A percentile compares a stretch with the other conserved stretches of the same genome.
phyloP scores from a whole-genome alignment of 2,113 vertebrate species.

The Pteruthius melanotis region DNA sequence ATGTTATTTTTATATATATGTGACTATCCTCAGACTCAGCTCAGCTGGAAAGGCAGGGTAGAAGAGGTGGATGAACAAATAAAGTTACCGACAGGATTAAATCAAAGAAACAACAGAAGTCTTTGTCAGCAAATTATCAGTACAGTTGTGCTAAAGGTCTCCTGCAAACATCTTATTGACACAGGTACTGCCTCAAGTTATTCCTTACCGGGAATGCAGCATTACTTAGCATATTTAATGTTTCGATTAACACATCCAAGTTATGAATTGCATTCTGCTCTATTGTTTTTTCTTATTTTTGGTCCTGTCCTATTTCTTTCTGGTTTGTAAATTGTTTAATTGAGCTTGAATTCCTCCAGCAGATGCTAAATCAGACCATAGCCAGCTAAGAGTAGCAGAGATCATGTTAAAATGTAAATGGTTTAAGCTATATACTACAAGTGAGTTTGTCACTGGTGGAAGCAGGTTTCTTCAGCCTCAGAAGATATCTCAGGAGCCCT shows the following conservation, averaged over 20 bases:
- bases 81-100: neutral
- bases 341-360: neutral
- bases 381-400: neutral
- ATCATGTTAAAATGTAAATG: neutral
- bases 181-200: neutral
- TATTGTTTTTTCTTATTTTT: neutral
- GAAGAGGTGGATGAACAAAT: neutral
- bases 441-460: neutral
- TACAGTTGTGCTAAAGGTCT: neutral
- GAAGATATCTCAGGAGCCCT: neutral
- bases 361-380: neutral
- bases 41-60: neutral
- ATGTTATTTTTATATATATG: neutral
- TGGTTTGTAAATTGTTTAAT: neutral
- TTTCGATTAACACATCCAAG: neutral
- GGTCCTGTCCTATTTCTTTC: neutral
- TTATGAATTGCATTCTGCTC: neutral
- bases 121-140: neutral
- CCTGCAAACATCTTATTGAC: neutral
- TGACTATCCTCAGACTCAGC: neutral
- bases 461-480: neutral
- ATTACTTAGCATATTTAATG: neutral
- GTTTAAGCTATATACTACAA: neutral
- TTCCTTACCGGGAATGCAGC: neutral
- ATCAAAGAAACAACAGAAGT: neutral